Evolutionary conservation across 1,140 invertebrate genomes (phyloP).

Genomic region (Listronotus oregonensis): DNA sequence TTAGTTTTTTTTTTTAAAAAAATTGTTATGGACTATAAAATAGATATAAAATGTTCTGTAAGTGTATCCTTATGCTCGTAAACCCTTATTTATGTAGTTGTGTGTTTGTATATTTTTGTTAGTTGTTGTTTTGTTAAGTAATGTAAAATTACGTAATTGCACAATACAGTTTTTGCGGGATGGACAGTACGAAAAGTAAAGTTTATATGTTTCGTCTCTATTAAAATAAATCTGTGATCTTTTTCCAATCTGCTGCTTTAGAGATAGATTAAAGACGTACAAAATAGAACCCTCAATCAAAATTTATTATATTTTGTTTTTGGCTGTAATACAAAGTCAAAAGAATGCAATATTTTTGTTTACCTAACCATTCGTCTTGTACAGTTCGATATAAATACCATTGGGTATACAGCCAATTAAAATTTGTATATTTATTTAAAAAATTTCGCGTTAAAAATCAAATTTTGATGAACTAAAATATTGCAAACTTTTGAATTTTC

Average conservation of each 20-base stretch:
- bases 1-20: too few relatives aligned
- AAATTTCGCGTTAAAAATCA: conserved; percentile 5
- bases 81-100: background rate
- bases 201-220: conserved; percentile 22
- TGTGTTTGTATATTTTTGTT: background rate
- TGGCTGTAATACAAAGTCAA: background rate
- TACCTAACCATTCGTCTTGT: background rate
- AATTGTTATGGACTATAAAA: too few relatives aligned
- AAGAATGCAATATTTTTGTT: conserved; percentile 3
- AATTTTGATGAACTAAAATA: conserved; percentile 9
- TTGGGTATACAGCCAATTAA: too few relatives aligned
- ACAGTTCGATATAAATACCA: too few relatives aligned
- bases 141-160: conserved; percentile 2
- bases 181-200: conserved; percentile 21
- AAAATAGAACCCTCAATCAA: conserved; percentile 40
- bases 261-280: conserved; percentile 36
- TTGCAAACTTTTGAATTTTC: conserved; percentile 13
- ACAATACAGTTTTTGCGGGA: conserved; percentile 11
- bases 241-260: conserved; percentile 47
- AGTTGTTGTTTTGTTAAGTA: background rate
- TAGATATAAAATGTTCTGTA: background rate
- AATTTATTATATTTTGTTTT: conserved; percentile 28
- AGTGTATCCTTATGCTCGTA: conserved; percentile 3
- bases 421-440: too few relatives aligned
- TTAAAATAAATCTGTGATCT: conserved; percentile 47